These are phyloP conservation scores for Carterocephalus palaemon DNA, from an alignment of 2,888 invertebrate species.

Conservation along the genomic window DNA sequence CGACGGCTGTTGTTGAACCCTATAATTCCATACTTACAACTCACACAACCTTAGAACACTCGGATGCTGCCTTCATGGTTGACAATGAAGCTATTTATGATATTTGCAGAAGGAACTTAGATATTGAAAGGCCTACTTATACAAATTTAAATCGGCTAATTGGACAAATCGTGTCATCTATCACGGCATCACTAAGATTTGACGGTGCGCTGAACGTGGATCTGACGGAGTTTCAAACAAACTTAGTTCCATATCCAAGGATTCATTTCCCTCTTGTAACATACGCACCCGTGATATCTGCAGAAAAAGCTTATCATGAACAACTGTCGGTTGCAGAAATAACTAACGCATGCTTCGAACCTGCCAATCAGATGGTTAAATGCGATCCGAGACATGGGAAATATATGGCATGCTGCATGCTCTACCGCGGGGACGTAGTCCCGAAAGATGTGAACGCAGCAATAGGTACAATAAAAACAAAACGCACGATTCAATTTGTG, in stretches of 20 bases:
- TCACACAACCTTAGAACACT: constrained; percentile 95
- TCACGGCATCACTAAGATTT: constrained; percentile 94
- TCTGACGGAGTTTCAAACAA: constrained; percentile 95
- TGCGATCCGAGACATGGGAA: constrained; percentile 94
- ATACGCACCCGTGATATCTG: constrained; percentile 94
- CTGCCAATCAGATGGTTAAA: constrained; percentile 96
- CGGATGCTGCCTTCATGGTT: constrained; percentile 97
- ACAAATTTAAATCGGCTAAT: constrained; percentile 96
- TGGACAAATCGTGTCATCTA: constrained; percentile 95
- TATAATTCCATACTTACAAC: constrained; percentile 98
- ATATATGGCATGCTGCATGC: constrained; percentile 97
- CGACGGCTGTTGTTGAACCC: constrained; percentile 94
- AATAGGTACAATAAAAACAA: constrained; percentile 95
- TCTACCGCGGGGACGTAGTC: constrained; percentile 96
- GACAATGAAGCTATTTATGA: constrained; percentile 94
- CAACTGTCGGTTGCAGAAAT: constrained; percentile 94
- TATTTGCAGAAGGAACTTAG: constrained; percentile 94
- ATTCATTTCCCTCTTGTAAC: constrained; percentile 96
- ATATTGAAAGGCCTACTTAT: constrained; percentile 96
- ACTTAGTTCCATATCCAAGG: constrained; percentile 95
- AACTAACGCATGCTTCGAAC: constrained; percentile 96
- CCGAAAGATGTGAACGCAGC: constrained; percentile 97
- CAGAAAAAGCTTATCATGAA: constrained; percentile 96
- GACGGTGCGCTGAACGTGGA: constrained; percentile 95
- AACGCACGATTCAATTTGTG: constrained; percentile 94